These are phyloP conservation scores for Oasisia sp. DNA, from an alignment of 2,888 invertebrate genomes.

Conservation along the genomic window DNA sequence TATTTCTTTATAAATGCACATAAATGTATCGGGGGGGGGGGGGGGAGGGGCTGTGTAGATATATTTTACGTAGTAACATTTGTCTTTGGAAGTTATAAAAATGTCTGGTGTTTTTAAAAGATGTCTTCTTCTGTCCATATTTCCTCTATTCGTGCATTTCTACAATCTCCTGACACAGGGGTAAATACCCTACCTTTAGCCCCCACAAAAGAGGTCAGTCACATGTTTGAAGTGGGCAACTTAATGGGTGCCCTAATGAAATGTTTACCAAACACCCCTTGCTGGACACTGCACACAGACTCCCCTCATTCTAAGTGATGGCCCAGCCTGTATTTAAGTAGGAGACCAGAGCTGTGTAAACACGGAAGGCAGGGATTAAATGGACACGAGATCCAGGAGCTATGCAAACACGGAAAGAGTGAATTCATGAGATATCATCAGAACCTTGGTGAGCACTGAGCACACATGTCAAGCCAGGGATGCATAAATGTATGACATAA, in stretches of 20 bases:
- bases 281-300: background rate
- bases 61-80: too few species aligned
- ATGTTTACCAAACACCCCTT: background rate
- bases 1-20: too few species aligned
- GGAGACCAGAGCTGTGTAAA: background rate
- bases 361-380: background rate
- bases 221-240: background rate
- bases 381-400: background rate
- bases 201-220: background rate
- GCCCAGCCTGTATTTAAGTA: background rate
- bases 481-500: background rate
- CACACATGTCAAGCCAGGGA: background rate
- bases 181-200: background rate
- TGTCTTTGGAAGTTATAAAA: too few species aligned
- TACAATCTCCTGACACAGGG: background rate
- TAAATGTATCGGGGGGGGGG: too few species aligned
- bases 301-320: background rate
- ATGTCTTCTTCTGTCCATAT: too few species aligned
- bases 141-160: background rate
- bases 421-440: background rate
- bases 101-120: too few species aligned
- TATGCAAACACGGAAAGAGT: background rate
- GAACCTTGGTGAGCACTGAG: background rate
- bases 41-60: too few species aligned
- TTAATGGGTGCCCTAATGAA: slow-evolving; percentile 13